These are phyloP conservation scores for Aleiodes testaceus DNA, from an alignment of 2,888 invertebrate genomes.

Conservation along the genomic window DNA sequence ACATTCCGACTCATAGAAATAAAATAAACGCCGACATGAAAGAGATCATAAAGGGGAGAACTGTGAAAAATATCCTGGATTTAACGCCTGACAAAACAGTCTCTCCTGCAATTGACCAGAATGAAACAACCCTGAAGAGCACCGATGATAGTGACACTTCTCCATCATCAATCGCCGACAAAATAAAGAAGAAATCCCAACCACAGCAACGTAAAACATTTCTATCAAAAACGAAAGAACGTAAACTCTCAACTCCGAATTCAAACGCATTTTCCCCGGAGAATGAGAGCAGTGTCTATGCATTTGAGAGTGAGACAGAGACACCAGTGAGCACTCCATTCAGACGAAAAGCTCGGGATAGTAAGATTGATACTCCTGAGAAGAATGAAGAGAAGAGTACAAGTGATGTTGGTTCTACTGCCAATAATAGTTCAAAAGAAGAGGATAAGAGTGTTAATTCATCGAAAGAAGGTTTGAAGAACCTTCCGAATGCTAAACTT, in stretches of 20 bases:
- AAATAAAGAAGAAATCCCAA: not conserved
- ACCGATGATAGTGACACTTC: slow-evolving; percentile 51
- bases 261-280: slow-evolving; percentile 80
- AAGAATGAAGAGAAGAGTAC: slow-evolving; percentile 28
- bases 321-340: slow-evolving; percentile 77
- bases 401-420: slow-evolving; percentile 35
- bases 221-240: slow-evolving; percentile 76
- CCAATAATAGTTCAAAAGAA: slow-evolving; percentile 23
- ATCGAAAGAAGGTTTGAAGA: slow-evolving; percentile 44
- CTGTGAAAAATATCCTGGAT: slow-evolving; percentile 63
- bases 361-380: slow-evolving; percentile 46
- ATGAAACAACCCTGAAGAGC: slow-evolving; percentile 40
- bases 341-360: slow-evolving; percentile 63
- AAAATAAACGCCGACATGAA: slow-evolving; percentile 58
- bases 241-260: slow-evolving; percentile 71
- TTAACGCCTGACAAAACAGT: slow-evolving; percentile 36
- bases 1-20: slow-evolving; percentile 49
- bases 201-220: slow-evolving; percentile 75
- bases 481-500: too few relatives aligned
- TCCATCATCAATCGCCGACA: not conserved
- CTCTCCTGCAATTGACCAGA: not conserved
- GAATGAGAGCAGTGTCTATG: slow-evolving; percentile 82
- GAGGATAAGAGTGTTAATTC: slow-evolving; percentile 31
- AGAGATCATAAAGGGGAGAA: slow-evolving; percentile 57
- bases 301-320: slow-evolving; percentile 81